A percentile compares a stretch with the other conserved stretches of the same genome.
These are phyloP conservation scores for Lepidurus couesii DNA, from an alignment of 1,140 invertebrate genomes.

Conservation along the genomic window DNA sequence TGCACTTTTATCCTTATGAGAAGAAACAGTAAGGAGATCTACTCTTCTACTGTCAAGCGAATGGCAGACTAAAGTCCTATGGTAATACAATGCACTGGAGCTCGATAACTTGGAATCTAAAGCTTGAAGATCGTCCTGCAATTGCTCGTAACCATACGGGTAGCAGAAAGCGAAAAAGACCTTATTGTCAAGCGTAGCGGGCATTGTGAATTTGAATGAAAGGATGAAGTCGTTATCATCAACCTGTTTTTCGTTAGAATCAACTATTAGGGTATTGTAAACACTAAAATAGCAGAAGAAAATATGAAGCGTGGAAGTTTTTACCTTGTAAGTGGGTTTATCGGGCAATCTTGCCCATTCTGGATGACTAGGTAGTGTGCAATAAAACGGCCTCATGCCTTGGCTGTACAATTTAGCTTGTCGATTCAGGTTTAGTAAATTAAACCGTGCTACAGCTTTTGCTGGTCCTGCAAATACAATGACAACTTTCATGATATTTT, in stretches of 20 bases:
- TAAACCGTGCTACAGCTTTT: constrained; percentile 62
- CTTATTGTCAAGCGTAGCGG: constrained; percentile 64
- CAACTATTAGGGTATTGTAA: constrained; percentile 25
- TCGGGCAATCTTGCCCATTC: constrained; percentile 75
- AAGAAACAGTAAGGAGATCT: constrained; percentile 82
- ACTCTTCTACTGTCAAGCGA: constrained; percentile 75
- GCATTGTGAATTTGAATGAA: constrained; percentile 68
- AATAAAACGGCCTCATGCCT: constrained; percentile 78
- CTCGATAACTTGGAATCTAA: constrained; percentile 55
- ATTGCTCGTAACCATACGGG: constrained; percentile 77
- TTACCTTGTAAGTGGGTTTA: constrained; percentile 57
- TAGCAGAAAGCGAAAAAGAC: constrained; percentile 89
- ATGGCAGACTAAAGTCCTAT: constrained; percentile 71
- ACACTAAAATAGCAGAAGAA: not conserved
- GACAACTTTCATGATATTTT: not conserved
- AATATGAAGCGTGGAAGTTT: not conserved
- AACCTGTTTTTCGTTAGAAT: constrained; percentile 49
- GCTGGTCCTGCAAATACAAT: constrained; percentile 43
- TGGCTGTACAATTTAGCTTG: constrained; percentile 86
- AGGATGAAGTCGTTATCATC: constrained; percentile 67
- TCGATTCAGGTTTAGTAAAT: constrained; percentile 79
- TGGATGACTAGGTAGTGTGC: constrained; percentile 59
- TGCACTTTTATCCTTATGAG: constrained; percentile 67
- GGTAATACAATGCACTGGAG: constrained; percentile 71
- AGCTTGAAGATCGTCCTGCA: constrained; percentile 61